Evolutionary conservation across 2,888 invertebrate species (phyloP).

Genomic region (Euplagia quadripunctaria): DNA sequence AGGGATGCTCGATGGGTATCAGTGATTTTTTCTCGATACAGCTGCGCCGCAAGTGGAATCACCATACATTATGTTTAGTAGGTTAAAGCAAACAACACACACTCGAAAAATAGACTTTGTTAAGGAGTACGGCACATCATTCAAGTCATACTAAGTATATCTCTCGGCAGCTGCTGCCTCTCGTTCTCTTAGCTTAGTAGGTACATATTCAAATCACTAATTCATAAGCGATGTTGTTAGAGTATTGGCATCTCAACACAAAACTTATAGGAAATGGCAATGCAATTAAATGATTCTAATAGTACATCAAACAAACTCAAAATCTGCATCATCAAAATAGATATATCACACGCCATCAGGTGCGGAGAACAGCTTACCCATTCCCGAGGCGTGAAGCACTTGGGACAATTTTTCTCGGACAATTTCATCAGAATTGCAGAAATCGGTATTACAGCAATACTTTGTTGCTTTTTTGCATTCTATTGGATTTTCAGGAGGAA

Average conservation of each 20-base stretch:
- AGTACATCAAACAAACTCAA: constrained; percentile 84
- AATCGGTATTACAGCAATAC: constrained; percentile 81
- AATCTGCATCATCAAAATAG: constrained; percentile 75
- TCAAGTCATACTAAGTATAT: constrained; percentile 76
- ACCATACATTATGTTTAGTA: constrained; percentile 87
- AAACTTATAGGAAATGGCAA: constrained; percentile 80
- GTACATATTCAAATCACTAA: constrained; percentile 83
- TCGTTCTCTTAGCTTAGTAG: constrained; percentile 75
- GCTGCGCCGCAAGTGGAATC: constrained; percentile 89
- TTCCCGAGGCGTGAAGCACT: constrained; percentile 66
- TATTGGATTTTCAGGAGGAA: constrained; percentile 86
- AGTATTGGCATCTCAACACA: constrained; percentile 85
- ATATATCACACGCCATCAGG: constrained; percentile 74
- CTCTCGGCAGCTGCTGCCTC: constrained; percentile 57
- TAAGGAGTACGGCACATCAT: constrained; percentile 81
- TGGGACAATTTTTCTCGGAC: constrained; percentile 71
- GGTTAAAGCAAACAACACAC: constrained; percentile 88
- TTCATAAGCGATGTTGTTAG: constrained; percentile 84
- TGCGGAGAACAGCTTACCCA: constrained; percentile 78
- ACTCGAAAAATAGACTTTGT: constrained; percentile 82
- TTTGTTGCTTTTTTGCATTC: constrained; percentile 75
- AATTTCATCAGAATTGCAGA: constrained; percentile 80
- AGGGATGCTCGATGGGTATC: constrained; percentile 93
- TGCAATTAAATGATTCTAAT: constrained; percentile 80
- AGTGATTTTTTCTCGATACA: constrained; percentile 92